Evolutionary conservation across 2,888 invertebrate species (phyloP).

Genomic region (Asteroscopus sphinx): DNA sequence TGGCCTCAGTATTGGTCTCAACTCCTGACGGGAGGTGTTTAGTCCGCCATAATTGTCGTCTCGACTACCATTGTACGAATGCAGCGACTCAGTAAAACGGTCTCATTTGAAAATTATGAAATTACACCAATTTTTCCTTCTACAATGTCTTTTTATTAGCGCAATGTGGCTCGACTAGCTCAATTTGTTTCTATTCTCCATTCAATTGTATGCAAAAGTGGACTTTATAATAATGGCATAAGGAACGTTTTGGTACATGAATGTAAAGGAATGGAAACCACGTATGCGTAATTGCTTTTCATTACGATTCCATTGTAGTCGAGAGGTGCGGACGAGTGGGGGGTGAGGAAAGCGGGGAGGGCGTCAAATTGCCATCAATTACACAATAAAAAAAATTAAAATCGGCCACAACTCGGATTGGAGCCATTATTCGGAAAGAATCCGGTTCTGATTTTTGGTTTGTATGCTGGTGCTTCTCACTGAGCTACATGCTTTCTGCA

Average conservation of each 20-base stretch:
- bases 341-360: slow-evolving; percentile 53
- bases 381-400: slow-evolving; percentile 87
- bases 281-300: slow-evolving; percentile 89
- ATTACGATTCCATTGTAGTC: slow-evolving; percentile 85
- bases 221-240: slow-evolving; percentile 54
- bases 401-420: slow-evolving; percentile 62
- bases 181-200: slow-evolving; percentile 86
- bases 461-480: background rate
- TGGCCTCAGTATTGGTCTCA: slow-evolving; percentile 9
- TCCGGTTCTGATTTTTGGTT: slow-evolving; percentile 32
- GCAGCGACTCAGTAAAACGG: slow-evolving; percentile 58
- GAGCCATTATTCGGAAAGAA: slow-evolving; percentile 48
- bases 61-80: slow-evolving; percentile 55
- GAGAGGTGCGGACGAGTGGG: slow-evolving; percentile 62
- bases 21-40: slow-evolving; percentile 23
- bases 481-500: no score
- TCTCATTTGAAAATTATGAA: slow-evolving; percentile 82
- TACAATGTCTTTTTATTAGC: slow-evolving; percentile 88
- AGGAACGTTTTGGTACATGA: slow-evolving; percentile 57
- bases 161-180: slow-evolving; percentile 77
- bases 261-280: slow-evolving; percentile 75
- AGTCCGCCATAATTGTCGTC: slow-evolving; percentile 49
- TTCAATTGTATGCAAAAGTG: slow-evolving; percentile 49
- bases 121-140: slow-evolving; percentile 84
- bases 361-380: slow-evolving; percentile 84